Base-by-base conservation (phyloP, 2,797 vertebrate species). In the Stomatorhinus walkeri region DNA sequence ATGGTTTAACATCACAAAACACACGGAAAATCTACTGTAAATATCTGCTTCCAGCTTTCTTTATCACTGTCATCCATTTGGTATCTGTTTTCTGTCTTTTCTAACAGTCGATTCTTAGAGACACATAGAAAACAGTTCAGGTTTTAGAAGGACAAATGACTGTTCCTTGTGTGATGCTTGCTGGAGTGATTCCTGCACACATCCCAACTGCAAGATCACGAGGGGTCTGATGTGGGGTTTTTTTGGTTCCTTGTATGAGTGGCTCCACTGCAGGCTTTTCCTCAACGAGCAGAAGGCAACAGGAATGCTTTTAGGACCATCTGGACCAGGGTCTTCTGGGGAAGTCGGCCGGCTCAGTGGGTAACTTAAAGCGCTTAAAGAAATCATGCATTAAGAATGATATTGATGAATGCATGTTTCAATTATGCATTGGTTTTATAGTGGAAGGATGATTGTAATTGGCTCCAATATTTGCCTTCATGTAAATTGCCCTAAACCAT, bases 1-100 rank as follows among this genome's bases (percentile, higher is more conserved):
- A 89, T 76, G 43, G 90, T 88, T 36, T 84, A 51, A 49, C 49
- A 85, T 83, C 85, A 51, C 28, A 4, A 84, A 79, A 83, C 10
- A 88, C 32, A 36, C 1, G 28, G 28, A 88, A 16, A 89, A 32
- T 48, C 86, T 36, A 28, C 14, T 54, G 84, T 4, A 6, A n/a
- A 7, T 68, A 14, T 68, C 43, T 87, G 14, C 19, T 12, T 49
- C 61, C 19, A 0, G 1, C 22, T 68, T 40, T 51, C 40, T 48
- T 24, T 16, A 51, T 87, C 4, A 48, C 40, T 49, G 59, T 87
- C n/a, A 46, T n/a, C 10, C 16, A 24, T 43, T 87, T 61, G 28
- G 24, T n/a, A n/a, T 59, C 32, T n/a, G 32, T 16, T 81, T 81
- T 46, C 32, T 36, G 22, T 59, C 56, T 59, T 12, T 22, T 36